Conservation (phyloP, 1,140 invertebrate species). For the Orius laevigatus region DNA sequence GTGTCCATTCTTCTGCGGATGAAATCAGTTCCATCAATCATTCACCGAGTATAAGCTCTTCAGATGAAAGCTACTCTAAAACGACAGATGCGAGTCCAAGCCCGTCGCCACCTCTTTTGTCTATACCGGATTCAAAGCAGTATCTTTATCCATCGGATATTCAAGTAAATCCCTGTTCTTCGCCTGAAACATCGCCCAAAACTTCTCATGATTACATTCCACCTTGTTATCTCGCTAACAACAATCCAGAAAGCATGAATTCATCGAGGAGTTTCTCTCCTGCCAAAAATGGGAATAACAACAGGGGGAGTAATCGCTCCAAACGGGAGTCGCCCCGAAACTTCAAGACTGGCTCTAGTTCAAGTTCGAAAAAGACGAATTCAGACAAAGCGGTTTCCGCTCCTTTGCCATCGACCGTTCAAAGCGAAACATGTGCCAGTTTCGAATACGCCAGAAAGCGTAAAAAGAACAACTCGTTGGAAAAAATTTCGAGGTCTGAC, state of each 20-base stretch:
- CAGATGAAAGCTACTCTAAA: slow-evolving; percentile 61
- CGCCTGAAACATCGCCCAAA: slow-evolving; percentile 29
- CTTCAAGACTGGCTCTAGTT: slow-evolving; percentile 14
- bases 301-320: slow-evolving; percentile 16
- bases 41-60: slow-evolving; percentile 60
- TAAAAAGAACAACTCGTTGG: slow-evolving; percentile 18
- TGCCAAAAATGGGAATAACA: slow-evolving; percentile 18
- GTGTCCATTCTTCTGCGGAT: slow-evolving; percentile 58
- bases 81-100: slow-evolving; percentile 50
- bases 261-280: slow-evolving; percentile 21
- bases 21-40: slow-evolving; percentile 61
- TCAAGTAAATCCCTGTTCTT: slow-evolving; percentile 24
- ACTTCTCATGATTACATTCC: slow-evolving; percentile 31
- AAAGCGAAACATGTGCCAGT: slow-evolving; percentile 41
- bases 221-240: slow-evolving; percentile 26
- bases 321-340: slow-evolving; percentile 13
- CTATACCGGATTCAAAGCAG: slow-evolving; percentile 25
- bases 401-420: slow-evolving; percentile 17
- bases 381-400: slow-evolving; percentile 17
- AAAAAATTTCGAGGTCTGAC: slow-evolving; percentile 26
- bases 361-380: slow-evolving; percentile 13
- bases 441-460: slow-evolving; percentile 34
- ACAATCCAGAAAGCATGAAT: slow-evolving; percentile 15
- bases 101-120: slow-evolving; percentile 32
- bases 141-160: slow-evolving; percentile 44